These are phyloP conservation scores for Azemiops feae DNA, from an alignment of 2,113 vertebrate genomes.

Conservation along the genomic window DNA sequence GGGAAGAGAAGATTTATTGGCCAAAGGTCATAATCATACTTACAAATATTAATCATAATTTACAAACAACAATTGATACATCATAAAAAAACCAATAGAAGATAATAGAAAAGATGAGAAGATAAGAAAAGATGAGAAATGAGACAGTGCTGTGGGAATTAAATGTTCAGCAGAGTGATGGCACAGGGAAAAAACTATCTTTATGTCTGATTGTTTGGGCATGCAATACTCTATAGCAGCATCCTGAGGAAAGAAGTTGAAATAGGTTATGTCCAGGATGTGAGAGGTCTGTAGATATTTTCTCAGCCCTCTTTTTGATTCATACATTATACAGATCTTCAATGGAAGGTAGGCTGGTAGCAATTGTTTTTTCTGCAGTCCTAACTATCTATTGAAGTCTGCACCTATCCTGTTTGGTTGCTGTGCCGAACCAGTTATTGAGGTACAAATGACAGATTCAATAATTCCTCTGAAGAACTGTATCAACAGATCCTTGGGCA, in stretches of 20 bases:
- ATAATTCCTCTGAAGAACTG: neutral
- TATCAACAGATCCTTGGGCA: neutral
- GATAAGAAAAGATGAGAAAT: too few species aligned
- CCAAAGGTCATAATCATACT: neutral
- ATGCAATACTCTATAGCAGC: too few species aligned
- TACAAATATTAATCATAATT: neutral
- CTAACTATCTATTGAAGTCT: neutral
- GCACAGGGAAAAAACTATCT: too few species aligned
- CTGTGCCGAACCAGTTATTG: too few species aligned
- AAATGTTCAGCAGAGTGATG: too few species aligned
- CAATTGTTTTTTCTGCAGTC: neutral
- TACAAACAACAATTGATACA: neutral
- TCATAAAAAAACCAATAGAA: neutral
- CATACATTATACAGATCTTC: neutral
- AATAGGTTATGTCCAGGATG: too few species aligned
- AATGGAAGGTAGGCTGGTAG: neutral
- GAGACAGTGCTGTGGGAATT: neutral
- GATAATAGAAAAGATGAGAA: neutral
- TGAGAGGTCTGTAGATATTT: too few species aligned
- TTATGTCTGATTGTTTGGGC: too few species aligned
- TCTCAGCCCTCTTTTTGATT: too few species aligned
- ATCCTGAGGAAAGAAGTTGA: too few species aligned
- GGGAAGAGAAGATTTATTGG: too few species aligned
- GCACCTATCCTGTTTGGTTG: neutral
- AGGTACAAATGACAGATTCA: neutral